Evolutionary conservation across 2,888 invertebrate species (phyloP), one percentile per base, ranked within the genome.

Genomic region (Ochropleura plecta): DNA sequence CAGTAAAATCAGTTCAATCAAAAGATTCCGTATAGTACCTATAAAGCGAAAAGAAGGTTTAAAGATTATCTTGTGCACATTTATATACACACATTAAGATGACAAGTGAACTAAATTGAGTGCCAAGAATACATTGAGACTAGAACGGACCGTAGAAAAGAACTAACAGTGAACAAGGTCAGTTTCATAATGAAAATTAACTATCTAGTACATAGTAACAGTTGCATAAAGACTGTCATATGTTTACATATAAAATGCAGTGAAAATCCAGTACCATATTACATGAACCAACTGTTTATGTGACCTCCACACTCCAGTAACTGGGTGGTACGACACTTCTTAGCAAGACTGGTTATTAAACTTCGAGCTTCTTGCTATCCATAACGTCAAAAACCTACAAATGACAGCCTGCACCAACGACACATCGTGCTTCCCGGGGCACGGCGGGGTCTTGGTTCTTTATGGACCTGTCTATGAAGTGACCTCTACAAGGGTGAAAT

Each of bases 141-240:
- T 53, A 53, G 16, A 71, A 63, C 53, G 7, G 40, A 48, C 55
- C 46, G 40, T 55, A 68, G 71, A 60, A 57, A 48, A 57, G 10
- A 42, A 68, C 49, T 68, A 78, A 57, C 68, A 42, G 46, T 40
- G 14, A 30, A 40, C 75, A 70, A 81, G 66, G 84, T 66, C 65
- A 64, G 16, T 42, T 57, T 60, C 40, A 14, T 30, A 67, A 49
- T 60, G 80, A 62, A 63, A 62, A 53, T 20, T 44, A 44, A 42
- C 5, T 42, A n/a, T 16, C 8, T 65, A 12, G 5, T 60, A 16
- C 16, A 57, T 0, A 16, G 8, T 8, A 40, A 14, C 16, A 40
- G 9, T 9, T 57, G 7, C 12, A 57, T 14, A 30, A 1, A 55
- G 12, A 55, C 12, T 55, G n/a, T 20, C 57, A 53, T 10, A 53